phyloP scores from a whole-genome alignment of 2,113 vertebrate genomes.

The Motacilla alba region DNA sequence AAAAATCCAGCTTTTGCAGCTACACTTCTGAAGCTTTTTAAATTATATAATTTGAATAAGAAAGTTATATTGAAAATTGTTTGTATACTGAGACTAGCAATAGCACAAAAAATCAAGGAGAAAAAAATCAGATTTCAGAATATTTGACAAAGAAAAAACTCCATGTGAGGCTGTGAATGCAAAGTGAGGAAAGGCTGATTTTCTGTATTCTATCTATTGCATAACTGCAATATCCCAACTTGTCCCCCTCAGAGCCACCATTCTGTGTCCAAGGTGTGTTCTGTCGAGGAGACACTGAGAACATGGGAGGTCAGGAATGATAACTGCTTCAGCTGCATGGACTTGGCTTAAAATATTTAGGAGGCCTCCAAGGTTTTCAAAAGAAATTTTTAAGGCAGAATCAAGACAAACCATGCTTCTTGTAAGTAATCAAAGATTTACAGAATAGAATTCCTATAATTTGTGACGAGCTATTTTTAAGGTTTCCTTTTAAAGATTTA shows the following conservation, averaged over 20 bases:
- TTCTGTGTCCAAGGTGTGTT: neutral
- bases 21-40: neutral
- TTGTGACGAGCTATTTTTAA: neutral
- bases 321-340: neutral
- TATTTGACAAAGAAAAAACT: neutral
- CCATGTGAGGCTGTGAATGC: neutral
- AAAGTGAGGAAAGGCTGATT: neutral
- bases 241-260: neutral
- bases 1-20: neutral
- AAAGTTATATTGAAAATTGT: neutral
- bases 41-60: neutral
- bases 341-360: neutral
- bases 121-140: neutral
- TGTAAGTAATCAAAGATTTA: constrained; percentile 23
- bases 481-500: neutral
- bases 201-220: neutral
- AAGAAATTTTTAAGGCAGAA: neutral
- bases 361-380: neutral
- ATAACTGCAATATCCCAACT: neutral
- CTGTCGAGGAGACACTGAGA: neutral
- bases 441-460: neutral
- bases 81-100: neutral
- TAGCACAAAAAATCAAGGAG: neutral
- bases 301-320: neutral
- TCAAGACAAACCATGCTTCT: constrained; percentile 5